These are phyloP conservation scores for Coptodon rendalli DNA, from an alignment of 2,113 vertebrate genomes.

Conservation along the genomic window DNA sequence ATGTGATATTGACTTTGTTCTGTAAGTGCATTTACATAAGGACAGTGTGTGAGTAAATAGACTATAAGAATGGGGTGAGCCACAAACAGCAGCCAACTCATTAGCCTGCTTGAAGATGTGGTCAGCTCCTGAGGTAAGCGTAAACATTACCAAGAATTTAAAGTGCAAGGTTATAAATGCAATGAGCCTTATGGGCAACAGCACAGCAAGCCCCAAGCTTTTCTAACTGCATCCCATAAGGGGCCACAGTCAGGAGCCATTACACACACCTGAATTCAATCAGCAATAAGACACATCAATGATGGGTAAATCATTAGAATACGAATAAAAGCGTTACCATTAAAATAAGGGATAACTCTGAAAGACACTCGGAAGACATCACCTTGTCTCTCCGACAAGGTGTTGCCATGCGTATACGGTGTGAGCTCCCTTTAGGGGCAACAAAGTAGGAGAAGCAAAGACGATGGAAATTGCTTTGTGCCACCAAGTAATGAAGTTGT, in stretches of 20 bases:
- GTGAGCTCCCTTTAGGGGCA: constrained; percentile 57
- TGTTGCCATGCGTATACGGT: constrained; percentile 62
- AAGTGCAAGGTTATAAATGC: not conserved
- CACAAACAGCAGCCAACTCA: not conserved
- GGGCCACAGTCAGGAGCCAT: not conserved
- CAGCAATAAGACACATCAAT: not conserved
- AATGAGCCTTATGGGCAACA: not conserved
- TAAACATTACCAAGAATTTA: constrained; percentile 20
- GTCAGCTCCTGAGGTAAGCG: not conserved
- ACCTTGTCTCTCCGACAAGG: constrained; percentile 43
- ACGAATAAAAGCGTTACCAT: not conserved
- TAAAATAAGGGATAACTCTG: not conserved
- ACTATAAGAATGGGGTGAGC: not conserved
- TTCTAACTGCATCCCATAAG: constrained; percentile 1
- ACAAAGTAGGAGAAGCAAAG: constrained; percentile 37
- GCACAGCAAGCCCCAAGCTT: not conserved
- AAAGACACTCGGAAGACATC: constrained; percentile 6
- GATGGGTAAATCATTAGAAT: not conserved
- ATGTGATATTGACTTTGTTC: not conserved
- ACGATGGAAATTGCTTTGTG: constrained; percentile 63
- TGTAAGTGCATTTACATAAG: not conserved
- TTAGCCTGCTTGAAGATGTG: not conserved
- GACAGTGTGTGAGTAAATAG: not conserved
- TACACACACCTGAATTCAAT: not conserved
- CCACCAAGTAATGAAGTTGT: constrained; percentile 65